Conservation (phyloP, 1,140 invertebrate genomes). For the Lordiphosa stackelbergi region DNA sequence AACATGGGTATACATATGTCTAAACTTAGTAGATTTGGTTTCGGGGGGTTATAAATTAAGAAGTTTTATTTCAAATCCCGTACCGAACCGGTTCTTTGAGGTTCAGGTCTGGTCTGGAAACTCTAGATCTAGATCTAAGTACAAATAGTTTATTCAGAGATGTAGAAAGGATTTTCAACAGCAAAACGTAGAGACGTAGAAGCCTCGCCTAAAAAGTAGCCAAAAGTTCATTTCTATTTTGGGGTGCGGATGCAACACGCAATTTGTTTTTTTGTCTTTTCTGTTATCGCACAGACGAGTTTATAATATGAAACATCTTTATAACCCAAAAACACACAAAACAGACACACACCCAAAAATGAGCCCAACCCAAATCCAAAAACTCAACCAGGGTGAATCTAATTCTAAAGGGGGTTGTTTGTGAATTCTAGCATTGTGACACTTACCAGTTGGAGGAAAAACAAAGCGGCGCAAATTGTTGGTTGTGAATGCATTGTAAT, state of each 20-base stretch:
- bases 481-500: too few species aligned
- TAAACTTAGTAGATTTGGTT: too few species aligned
- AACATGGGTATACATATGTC: too few species aligned
- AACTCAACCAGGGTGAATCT: neutral
- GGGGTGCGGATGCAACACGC: constrained; percentile 6
- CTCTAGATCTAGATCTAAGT: too few species aligned
- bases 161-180: too few species aligned
- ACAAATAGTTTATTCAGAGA: too few species aligned
- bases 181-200: too few species aligned
- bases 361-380: constrained; percentile 7
- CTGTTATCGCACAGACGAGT: constrained; percentile 5
- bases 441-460: constrained; percentile 1
- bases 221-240: neutral
- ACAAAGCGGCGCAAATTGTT: constrained; percentile 4
- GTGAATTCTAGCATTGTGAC: neutral
- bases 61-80: too few species aligned
- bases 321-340: constrained; percentile 2
- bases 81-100: too few species aligned
- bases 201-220: neutral
- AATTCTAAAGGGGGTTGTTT: constrained; percentile 10
- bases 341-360: constrained; percentile 2
- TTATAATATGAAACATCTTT: constrained; percentile 13
- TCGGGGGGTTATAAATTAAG: too few species aligned
- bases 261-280: neutral
- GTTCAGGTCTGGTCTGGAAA: too few species aligned